Evolutionary conservation across 2,888 invertebrate genomes (phyloP).

Genomic region (Rapana venosa): DNA sequence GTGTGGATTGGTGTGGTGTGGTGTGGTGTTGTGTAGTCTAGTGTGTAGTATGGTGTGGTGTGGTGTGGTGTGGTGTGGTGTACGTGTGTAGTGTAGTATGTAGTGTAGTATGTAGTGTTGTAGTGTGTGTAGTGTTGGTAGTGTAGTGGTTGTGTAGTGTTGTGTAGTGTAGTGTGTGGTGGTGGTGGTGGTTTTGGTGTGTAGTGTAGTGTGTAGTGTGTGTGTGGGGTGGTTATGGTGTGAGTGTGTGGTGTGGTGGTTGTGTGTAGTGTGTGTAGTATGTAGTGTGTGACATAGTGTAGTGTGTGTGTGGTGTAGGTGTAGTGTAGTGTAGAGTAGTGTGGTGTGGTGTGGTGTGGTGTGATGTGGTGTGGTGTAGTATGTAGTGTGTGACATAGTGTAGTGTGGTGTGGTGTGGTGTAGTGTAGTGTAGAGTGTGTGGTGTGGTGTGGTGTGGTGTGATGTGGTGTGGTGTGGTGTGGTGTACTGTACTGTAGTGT

Average conservation of each 20-base stretch:
- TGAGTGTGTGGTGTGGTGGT: too few species aligned
- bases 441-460: constrained; percentile 18
- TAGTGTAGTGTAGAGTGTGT: not conserved
- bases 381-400: not conserved
- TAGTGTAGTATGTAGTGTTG: not conserved
- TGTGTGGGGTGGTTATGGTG: not conserved
- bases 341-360: constrained; percentile 13
- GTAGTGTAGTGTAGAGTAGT: not conserved
- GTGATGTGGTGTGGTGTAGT: not conserved
- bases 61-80: not conserved
- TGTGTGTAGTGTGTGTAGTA: not conserved
- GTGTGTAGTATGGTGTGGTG: not conserved
- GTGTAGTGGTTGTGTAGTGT: not conserved
- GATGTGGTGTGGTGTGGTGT: not conserved
- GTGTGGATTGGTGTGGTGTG: not conserved
- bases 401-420: not conserved
- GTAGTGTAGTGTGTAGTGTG: not conserved
- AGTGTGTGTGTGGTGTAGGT: not conserved
- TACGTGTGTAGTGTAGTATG: not conserved
- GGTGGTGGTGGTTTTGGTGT: too few species aligned
- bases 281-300: not conserved
- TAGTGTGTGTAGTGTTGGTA: not conserved
- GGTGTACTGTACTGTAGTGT: not conserved
- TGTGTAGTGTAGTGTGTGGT: not conserved
- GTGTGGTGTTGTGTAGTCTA: not conserved